These are phyloP conservation scores for Hesperophylax magnus DNA, from an alignment of 1,140 invertebrate species.

Conservation along the genomic window DNA sequence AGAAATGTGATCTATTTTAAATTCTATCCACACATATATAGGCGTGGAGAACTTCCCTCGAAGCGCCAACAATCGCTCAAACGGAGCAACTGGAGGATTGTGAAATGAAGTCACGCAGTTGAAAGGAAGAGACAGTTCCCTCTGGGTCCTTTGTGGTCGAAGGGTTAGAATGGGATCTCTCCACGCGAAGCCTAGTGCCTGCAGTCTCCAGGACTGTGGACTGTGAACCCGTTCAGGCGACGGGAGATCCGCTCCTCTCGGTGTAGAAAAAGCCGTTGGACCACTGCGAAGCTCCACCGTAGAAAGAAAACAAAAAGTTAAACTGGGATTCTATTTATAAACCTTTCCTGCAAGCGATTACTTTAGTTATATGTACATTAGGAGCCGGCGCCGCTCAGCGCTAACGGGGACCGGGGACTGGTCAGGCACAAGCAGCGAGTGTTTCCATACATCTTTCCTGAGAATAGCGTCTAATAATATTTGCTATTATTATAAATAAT, in stretches of 20 bases:
- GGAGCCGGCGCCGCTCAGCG: background rate
- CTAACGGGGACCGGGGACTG: background rate
- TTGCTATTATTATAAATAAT: constrained; percentile 9
- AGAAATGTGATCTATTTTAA: constrained; percentile 31
- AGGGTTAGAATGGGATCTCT: background rate
- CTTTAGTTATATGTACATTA: constrained; percentile 47
- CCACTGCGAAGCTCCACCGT: constrained; percentile 47
- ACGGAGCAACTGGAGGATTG: background rate
- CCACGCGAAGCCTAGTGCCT: background rate
- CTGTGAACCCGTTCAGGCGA: background rate
- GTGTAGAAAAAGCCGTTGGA: constrained; percentile 50
- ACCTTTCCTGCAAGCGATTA: constrained; percentile 50
- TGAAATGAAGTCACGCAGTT: background rate
- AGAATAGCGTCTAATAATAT: background rate
- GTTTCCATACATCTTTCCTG: background rate
- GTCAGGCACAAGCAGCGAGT: background rate
- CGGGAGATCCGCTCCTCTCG: constrained; percentile 7
- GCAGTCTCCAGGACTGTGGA: background rate
- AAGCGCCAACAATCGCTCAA: background rate
- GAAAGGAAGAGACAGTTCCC: background rate
- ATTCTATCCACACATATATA: background rate
- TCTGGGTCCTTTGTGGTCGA: background rate
- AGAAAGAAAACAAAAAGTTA: constrained; percentile 50
- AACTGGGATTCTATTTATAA: constrained; percentile 53
- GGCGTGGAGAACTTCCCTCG: background rate